Percentiles rank a stretch among this genome's conserved stretches.
phyloP scores from a whole-genome alignment of 2,797 vertebrate genomes.

The Lepilemur ruficaudatus region DNA sequence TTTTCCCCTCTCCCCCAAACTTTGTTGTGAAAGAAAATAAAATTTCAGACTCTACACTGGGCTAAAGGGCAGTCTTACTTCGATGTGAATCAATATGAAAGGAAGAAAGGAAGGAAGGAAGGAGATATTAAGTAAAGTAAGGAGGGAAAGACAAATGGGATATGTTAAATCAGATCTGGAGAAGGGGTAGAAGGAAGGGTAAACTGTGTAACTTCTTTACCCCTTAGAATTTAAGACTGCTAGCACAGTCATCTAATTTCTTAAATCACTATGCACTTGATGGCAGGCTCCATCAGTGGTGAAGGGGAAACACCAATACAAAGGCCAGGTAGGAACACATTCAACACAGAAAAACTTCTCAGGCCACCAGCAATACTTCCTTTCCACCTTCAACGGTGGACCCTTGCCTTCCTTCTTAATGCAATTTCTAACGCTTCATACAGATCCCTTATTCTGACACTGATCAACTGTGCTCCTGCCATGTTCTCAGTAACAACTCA shows the following conservation, averaged over 20 bases:
- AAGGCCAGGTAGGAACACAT: not conserved
- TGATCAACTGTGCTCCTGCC: not conserved
- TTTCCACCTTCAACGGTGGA: not conserved
- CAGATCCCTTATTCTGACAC: not conserved
- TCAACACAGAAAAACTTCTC: not conserved
- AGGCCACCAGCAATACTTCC: not conserved
- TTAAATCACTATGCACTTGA: not conserved
- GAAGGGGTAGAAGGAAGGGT: not conserved
- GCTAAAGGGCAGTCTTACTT: conserved; percentile 44
- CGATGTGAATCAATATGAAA: not conserved
- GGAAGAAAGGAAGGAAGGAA: not conserved
- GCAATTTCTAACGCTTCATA: not conserved
- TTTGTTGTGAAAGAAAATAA: conserved; percentile 44
- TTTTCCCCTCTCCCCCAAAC: not conserved
- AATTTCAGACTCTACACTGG: conserved; percentile 15
- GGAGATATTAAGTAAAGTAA: not conserved
- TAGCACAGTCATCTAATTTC: not conserved
- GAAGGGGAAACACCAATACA: not conserved
- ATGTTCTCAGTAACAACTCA: not conserved
- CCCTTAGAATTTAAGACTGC: not conserved
- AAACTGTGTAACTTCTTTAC: not conserved
- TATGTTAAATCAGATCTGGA: not conserved
- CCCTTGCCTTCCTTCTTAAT: not conserved
- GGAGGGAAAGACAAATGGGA: not conserved
- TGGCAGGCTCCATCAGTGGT: not conserved